phyloP scores from a whole-genome alignment of 2,888 invertebrate genomes.

The Busseola fusca region DNA sequence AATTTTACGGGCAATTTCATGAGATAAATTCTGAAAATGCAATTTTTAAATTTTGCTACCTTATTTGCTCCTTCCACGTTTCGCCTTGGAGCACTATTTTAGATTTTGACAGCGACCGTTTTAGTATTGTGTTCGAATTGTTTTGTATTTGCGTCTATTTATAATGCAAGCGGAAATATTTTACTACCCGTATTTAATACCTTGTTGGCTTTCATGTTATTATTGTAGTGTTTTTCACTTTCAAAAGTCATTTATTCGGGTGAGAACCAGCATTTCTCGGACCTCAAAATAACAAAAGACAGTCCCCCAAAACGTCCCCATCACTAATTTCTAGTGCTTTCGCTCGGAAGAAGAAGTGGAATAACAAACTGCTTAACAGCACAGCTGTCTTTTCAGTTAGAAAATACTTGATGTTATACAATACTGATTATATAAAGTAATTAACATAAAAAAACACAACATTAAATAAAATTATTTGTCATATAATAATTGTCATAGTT shows the following conservation, averaged over 20 bases:
- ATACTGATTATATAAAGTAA: no score
- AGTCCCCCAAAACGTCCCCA: no score
- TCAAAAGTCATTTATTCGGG: neutral
- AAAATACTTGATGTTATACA: no score
- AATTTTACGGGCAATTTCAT: conserved; percentile 71
- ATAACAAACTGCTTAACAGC: no score
- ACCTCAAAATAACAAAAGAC: no score
- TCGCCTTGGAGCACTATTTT: conserved; percentile 42
- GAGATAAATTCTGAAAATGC: conserved; percentile 68
- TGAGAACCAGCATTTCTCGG: no score
- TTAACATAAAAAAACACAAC: no score
- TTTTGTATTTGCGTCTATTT: conserved; percentile 29
- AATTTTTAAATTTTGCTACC: conserved; percentile 65
- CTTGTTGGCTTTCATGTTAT: neutral
- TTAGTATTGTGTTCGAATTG: conserved; percentile 35
- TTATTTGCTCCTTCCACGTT: conserved; percentile 54
- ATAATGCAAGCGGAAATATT: conserved; percentile 3
- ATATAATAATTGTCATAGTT: no score
- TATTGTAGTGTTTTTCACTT: neutral
- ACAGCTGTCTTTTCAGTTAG: no score
- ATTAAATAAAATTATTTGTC: no score
- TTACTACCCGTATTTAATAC: neutral
- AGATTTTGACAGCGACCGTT: conserved; percentile 43
- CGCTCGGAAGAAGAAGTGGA: no score
- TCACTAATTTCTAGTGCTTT: no score